Evolutionary conservation across 2,797 vertebrate species (phyloP).

Genomic region (Tympanoctomys barrerae): DNA sequence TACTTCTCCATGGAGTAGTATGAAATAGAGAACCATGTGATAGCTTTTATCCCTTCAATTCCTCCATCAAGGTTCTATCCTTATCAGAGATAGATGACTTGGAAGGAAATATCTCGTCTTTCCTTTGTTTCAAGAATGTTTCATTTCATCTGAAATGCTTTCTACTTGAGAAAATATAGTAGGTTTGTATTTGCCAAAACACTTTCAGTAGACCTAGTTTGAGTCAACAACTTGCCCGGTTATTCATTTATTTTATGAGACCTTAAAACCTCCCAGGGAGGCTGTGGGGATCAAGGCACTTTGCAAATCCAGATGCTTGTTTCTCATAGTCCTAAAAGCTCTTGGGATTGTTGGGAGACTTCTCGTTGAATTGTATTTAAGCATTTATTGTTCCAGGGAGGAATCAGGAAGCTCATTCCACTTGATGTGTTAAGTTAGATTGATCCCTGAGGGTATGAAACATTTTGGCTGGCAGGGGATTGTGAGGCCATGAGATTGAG

Average conservation of each 20-base stretch:
- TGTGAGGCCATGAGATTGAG: not conserved
- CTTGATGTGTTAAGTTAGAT: not conserved
- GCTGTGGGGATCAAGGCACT: not conserved
- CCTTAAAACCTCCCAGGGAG: not conserved
- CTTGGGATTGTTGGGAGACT: not conserved
- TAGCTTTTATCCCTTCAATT: not conserved
- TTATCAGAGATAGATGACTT: not conserved
- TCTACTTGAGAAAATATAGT: slow-evolving; percentile 31
- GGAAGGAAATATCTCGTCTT: not conserved
- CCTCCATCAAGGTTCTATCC: not conserved
- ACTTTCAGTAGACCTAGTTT: slow-evolving; percentile 56
- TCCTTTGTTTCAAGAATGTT: not conserved
- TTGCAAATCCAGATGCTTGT: not conserved
- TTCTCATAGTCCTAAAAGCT: not conserved
- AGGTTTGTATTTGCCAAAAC: slow-evolving; percentile 35
- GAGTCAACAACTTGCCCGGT: slow-evolving; percentile 38
- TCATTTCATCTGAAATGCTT: slow-evolving; percentile 53
- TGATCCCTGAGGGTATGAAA: not conserved
- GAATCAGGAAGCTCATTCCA: not conserved
- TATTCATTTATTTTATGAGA: not conserved
- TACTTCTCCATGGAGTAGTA: not conserved
- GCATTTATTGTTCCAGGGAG: not conserved
- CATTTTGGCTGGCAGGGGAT: not conserved
- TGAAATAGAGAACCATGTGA: not conserved
- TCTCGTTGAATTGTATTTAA: not conserved